Base-by-base conservation (phyloP, 2,888 invertebrate species). In the Melinaea marsaeus region DNA sequence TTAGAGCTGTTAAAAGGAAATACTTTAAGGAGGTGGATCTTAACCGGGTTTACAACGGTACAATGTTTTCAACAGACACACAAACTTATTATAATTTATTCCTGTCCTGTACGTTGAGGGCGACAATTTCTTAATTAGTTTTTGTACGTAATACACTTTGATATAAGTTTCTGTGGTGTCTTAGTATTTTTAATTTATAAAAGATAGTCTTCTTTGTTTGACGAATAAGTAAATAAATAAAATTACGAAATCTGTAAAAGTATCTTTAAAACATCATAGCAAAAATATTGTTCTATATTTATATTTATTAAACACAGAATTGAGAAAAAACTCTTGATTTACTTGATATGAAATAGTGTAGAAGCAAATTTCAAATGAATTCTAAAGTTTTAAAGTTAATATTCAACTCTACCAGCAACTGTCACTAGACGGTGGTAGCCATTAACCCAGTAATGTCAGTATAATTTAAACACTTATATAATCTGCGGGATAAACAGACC, bases 401-500 rank as follows among this genome's bases (percentile, higher is more conserved):
- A 2, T 51, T 7, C 9, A 51, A 51, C 6, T 3, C 32, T 32
- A 51, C 32, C 51, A 51, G 4, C 22, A 9, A 32, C 7, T 51
- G 32, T 32, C 22, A 51, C 51, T 51, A 51, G 32, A 32, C 32
- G 32, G 51, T 51, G 32, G 32, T 7, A 22, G 32, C 32, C 32
- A 51, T 51, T 51, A 51, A 51, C 51, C 51, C 51, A 33, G 5
- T 48, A 48, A 51, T 46, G 58, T 13, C 48, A n/a, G 58, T 51
- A 59, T 59, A 51, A 59, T 59, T 59, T 48, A 59, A 59, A 51
- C 59, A 37, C 59, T 51, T 32, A 51, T 51, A 51, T 51, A 51
- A 32, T 51, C 51, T 51, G 51, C 2, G 51, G 32, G 51, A 51
- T 51, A 51, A 51, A 51, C 51, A 51, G 61, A 57, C 48, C 58